Evolutionary conservation across 2,113 vertebrate species (phyloP), one percentile per base, ranked within the genome.

Genomic region (Cettia cetti): DNA sequence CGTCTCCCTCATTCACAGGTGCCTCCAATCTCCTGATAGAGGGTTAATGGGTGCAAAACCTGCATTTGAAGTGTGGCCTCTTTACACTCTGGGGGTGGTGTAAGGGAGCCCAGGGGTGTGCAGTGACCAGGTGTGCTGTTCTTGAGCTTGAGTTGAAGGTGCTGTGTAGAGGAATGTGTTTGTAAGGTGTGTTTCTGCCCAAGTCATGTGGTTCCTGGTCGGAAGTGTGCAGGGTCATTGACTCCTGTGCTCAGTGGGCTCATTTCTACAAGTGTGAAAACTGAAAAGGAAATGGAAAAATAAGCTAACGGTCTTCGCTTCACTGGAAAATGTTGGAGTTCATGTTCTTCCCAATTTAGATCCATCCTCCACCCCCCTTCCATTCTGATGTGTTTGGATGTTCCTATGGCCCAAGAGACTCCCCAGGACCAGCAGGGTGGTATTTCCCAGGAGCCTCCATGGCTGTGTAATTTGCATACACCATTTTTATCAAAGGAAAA

Each of bases 401-500:
- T 91, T 82, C 60, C 0, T 7, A 56, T 57, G 81, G 80, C 56
- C 66, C 66, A 15, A 68, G 71, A 42, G 75, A 16, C 82, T 61
- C 86, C 91, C 92, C 15, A 88, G 93, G 93, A 92, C 40, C 89
- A 95, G 93, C 88, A 82, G 90, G 92, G 86, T 69, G 90, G 71
- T 70, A 10, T n/a, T 68, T 63, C 65, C 95, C 90, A 57, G 23
- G 83, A 87, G 92, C 92, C 96, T 87, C 86, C 78, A 17, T 76
- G 91, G 92, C 93, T 78, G 60, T 91, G 92, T 96, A 75, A 96
- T 95, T 91, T 90, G 56, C 94, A 90, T 91, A 90, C 79, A 82
- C 95, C 85, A 94, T 94, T 96, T 96, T 95, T 96, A 95, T 93
- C 95, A 78, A 92, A 94, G 91, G 80, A 74, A 66, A 97, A 93